Base-by-base conservation (phyloP, 2,797 vertebrate species). In the Poecilia velifera region DNA sequence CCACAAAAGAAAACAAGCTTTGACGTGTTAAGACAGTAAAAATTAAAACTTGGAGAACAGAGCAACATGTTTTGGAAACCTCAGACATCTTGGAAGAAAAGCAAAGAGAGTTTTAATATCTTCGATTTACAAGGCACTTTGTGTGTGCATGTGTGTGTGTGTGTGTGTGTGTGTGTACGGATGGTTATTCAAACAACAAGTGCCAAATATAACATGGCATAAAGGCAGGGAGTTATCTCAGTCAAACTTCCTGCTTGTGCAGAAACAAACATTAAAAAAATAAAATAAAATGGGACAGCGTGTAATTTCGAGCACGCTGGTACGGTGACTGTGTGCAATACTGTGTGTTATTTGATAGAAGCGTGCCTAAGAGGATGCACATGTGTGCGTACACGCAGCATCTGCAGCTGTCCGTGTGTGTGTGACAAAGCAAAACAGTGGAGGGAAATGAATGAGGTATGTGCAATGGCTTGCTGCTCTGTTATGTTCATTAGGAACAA, bases 121-220 rank as follows among this genome's bases (percentile, higher is more conserved):
- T 89, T 84, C 34, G 71, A 87, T 89, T 85, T 90, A 91, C 91
- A 72, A 51, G 57, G 25, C 20, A 55, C 4, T 39, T 57, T 53
- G 76, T 70, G 57, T 74, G 73, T 80, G 64, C 68, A n/a, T n/a
- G 78, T 34, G 57, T 43, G 73, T 74, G 77, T 79, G 75, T 75
- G 78, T 41, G 70, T 57, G 76, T 57, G 66, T 71, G 75, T 78
- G 51, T 72, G 78, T 31, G 55, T 53, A 53, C 62, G 74, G 34
- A 25, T 74, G 70, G 77, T 53, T 82, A 87, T 86, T 13, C 75
- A 47, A 85, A 84, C 73, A 91, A 91, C 89, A 95, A 90, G 90
- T 95, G 94, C 94, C 94, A 95, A 95, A 84, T 89, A 93, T 89
- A 96, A 95, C 93, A 59, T 41, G 18, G n/a, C 31, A 91, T 91